Base-by-base conservation (phyloP, 2,888 invertebrate species). In the Athetis lepigone region DNA sequence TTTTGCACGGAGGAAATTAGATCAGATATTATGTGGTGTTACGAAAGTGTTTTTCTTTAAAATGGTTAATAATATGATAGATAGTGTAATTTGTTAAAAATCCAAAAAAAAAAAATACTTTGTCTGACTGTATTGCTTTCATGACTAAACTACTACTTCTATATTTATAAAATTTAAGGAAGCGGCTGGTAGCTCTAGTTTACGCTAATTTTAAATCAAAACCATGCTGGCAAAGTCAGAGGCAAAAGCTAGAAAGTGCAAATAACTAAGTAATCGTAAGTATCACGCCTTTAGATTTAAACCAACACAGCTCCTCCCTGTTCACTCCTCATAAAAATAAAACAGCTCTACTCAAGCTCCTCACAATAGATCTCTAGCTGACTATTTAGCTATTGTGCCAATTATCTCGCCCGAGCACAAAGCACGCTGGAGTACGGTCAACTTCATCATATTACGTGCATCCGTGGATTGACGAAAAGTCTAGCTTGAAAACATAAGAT, bases 331-430 rank as follows among this genome's bases (percentile, higher is more conserved):
- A 33, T 33, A 3, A 42, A 47, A 18, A 37, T n/a, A n/a, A n/a
- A n/a, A n/a, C n/a, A n/a, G n/a, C n/a, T n/a, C n/a, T n/a, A n/a
- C 25, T 13, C 33, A 13, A 33, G 33, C 4, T 13, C 8, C 1
- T n/a, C 39, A 39, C 39, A 50, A 33, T 18, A n/a, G 19, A 13
- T 45, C 37, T 8, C 16, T 23, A 40, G 49, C 25, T 57, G 13
- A 39, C 19, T 42, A 54, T 47, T 39, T 18, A 54, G 51, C 64
- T 61, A 68, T 70, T 68, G 65, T 65, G 7, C 9, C 43, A 60
- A 77, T 69, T 77, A 80, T 77, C 78, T 63, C 36, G 25, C 39
- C 47, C 11, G 16, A 6, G 63, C 67, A 77, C 71, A 75, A 70
- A 54, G 56, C 76, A 46, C 13, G 27, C 25, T 21, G 29, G 25